Base-by-base conservation (phyloP, 2,888 invertebrate species). In the Apotomis turbidana region DNA sequence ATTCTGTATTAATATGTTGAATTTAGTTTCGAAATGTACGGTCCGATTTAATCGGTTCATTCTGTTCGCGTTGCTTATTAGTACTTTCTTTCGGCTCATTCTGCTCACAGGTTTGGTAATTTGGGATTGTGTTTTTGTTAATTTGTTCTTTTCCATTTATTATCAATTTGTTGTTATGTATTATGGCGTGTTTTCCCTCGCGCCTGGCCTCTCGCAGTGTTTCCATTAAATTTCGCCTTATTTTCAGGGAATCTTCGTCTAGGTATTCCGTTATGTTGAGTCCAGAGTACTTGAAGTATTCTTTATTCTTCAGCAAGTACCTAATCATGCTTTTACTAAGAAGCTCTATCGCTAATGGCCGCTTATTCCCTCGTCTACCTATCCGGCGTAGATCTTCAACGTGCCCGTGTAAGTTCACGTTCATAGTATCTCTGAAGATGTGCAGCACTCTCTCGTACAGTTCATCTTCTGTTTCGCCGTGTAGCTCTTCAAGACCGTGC, bases 1-100 rank as follows among this genome's bases (percentile, higher is more conserved):
- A 10, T 71, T 71, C 38, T 61, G 66, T 49, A 67, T 13, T 54
- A 61, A 46, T 36, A 66, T 71, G 10, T 13, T 70, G 36, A 70
- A 63, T 36, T 70, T 46, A 64, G 62, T 64, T 12, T 64, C 70
- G 70, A 70, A 70, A 70, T 44, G 70, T 36, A 58, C 57, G 58
- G 15, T 15, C 15, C 15, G 15, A 15, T 15, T 15, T 15, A 15
- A 15, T 44, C 3, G 12, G n/a, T 58, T 58, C 8, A 12, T 44
- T 5, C n/a, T 60, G 3, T 41, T 41, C 0, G 12, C 9, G 0
- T 44, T n/a, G 5, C 9, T 6, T 60, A 13, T n/a, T 60, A 1
- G 1, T 44, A 8, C 8, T n/a, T n/a, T n/a, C 44, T 44, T 13
- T 13, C 3, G 5, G 44, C 44, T 44, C 5, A 8, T 44, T 5